phyloP scores from a whole-genome alignment of 2,888 invertebrate genomes.

The Perizoma flavofasciatum region DNA sequence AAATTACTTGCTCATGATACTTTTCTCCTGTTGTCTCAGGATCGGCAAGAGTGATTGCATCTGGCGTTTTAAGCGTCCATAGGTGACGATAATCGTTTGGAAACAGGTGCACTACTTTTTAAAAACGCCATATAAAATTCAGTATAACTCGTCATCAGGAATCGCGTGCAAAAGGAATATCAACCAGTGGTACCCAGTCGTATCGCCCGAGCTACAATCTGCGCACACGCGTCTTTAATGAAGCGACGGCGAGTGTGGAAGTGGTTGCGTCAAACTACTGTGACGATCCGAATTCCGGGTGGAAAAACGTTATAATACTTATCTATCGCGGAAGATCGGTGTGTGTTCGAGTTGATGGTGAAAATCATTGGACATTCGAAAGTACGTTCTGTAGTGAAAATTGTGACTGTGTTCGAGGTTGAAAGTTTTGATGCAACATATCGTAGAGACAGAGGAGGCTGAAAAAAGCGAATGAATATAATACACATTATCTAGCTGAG shows the following conservation, averaged over 20 bases:
- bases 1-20: too few relatives aligned
- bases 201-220: slow-evolving; percentile 12
- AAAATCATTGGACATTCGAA: too few relatives aligned
- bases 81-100: neutral
- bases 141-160: neutral
- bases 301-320: neutral
- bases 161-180: slow-evolving; percentile 16
- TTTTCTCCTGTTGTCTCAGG: too few relatives aligned
- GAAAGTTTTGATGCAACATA: too few relatives aligned
- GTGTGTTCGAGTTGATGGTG: slow-evolving; percentile 1
- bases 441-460: too few relatives aligned
- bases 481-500: too few relatives aligned
- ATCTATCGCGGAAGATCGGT: slow-evolving; percentile 7
- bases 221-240: slow-evolving; percentile 12
- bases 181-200: slow-evolving; percentile 2
- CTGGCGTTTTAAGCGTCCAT: too few relatives aligned
- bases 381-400: too few relatives aligned
- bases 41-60: too few relatives aligned
- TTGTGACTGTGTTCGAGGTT: neutral
- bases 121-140: too few relatives aligned
- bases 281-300: slow-evolving; percentile 12
- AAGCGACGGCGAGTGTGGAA: slow-evolving; percentile 10
- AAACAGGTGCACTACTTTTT: neutral
- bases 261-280: slow-evolving; percentile 12
- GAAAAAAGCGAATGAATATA: too few relatives aligned